These are phyloP conservation scores for Tenthredo distinguenda DNA, from an alignment of 2,888 invertebrate genomes.

Conservation along the genomic window DNA sequence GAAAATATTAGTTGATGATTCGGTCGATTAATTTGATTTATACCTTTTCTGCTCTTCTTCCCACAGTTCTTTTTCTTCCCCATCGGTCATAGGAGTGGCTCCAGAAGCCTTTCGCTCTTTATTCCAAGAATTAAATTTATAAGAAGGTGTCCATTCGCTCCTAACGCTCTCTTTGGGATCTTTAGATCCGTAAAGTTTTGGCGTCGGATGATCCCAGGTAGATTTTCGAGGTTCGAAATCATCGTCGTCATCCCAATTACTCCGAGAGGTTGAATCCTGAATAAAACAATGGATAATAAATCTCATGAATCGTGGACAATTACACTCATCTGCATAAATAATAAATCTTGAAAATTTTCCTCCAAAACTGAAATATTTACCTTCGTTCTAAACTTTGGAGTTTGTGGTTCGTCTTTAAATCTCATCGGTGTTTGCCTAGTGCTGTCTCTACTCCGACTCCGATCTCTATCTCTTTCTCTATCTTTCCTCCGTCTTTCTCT, in stretches of 20 bases:
- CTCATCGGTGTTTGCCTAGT: slow-evolving; percentile 79
- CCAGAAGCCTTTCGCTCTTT: slow-evolving; percentile 84
- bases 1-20: neutral
- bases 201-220: slow-evolving; percentile 96
- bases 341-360: neutral
- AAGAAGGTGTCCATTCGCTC: slow-evolving; percentile 89
- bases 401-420: slow-evolving; percentile 92
- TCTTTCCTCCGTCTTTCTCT: slow-evolving; percentile 73
- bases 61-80: slow-evolving; percentile 90
- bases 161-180: slow-evolving; percentile 75
- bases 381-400: slow-evolving; percentile 84
- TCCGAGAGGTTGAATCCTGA: slow-evolving; percentile 82
- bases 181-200: slow-evolving; percentile 80
- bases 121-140: slow-evolving; percentile 91
- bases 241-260: slow-evolving; percentile 88
- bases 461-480: slow-evolving; percentile 71
- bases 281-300: neutral
- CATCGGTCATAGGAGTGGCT: slow-evolving; percentile 81
- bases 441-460: slow-evolving; percentile 67
- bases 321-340: no score
- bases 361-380: slow-evolving; percentile 77
- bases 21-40: neutral
- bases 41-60: slow-evolving; percentile 90
- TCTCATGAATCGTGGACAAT: neutral
- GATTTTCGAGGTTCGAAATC: slow-evolving; percentile 84